phyloP scores from a whole-genome alignment of 37 sponge, comb jelly and placozoan genomes.

The Sycon ciliatum region DNA sequence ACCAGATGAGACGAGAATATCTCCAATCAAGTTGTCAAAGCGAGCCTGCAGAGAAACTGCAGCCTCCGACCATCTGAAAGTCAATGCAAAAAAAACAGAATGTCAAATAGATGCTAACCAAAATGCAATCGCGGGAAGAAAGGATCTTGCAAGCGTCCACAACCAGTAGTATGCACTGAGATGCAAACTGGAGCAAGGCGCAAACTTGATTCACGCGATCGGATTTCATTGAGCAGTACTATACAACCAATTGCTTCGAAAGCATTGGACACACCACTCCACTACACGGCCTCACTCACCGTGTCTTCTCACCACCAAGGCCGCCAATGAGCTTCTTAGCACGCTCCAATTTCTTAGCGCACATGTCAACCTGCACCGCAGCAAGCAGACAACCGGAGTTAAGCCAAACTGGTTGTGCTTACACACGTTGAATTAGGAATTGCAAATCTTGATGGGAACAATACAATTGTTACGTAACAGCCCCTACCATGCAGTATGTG shows the following conservation, averaged over 20 bases:
- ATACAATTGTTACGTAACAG: neutral
- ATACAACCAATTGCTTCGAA: neutral
- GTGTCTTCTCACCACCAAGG: conserved; percentile 91
- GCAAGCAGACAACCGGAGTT: neutral
- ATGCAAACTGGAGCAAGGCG: neutral
- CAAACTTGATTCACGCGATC: too few relatives aligned
- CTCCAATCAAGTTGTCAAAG: conserved; percentile 92
- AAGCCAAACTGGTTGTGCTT: neutral
- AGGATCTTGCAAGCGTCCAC: neutral
- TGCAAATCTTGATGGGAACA: neutral
- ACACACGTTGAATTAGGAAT: neutral
- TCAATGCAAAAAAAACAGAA: too few relatives aligned
- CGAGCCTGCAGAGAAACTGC: conserved; percentile 67
- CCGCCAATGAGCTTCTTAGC: conserved; percentile 98
- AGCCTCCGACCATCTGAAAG: conserved; percentile 69
- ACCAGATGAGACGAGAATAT: conserved; percentile 89
- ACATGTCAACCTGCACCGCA: conserved; percentile 78
- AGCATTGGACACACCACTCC: neutral
- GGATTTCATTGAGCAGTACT: too few relatives aligned
- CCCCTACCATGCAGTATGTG: too few relatives aligned
- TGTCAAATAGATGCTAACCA: too few relatives aligned
- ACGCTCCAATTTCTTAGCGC: conserved; percentile 92
- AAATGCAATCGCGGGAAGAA: too few relatives aligned
- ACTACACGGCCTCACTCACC: conserved; percentile 2
- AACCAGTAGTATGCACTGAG: neutral